Evolutionary conservation across 2,888 invertebrate genomes (phyloP), one percentile per base, ranked within the genome.

Genomic region (Brenthis ino): DNA sequence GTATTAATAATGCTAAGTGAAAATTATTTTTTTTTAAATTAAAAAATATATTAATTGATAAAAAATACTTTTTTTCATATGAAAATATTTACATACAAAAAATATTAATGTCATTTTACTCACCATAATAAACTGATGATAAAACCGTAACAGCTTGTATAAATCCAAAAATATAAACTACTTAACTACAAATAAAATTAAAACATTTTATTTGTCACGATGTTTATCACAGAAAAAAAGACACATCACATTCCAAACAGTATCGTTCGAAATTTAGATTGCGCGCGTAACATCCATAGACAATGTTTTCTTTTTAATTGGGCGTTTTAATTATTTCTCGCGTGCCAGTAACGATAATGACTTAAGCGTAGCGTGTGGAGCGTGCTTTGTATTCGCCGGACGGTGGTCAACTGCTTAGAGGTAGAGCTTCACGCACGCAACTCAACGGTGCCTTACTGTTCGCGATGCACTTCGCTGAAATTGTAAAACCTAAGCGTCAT

Each of bases 361-460:
- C 68, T 71, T 66, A 55, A 72, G 66, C 76, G 70, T 72, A 67
- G 74, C 75, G 76, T 72, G 76, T 72, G 75, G 74, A 76, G 83
- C 90, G 90, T 88, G 88, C 81, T 79, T 71, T 78, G 77, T 73
- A 77, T 80, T 79, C 83, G 88, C 85, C 88, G 91, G 91, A 86
- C 92, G 80, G 75, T 91, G 92, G 92, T 92, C 92, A 92, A 92
- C 91, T 91, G 88, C 71, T 63, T 47, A 50, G 43, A 51, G 54
- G 56, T 20, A 12, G 54, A 60, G 56, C 68, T 64, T 57, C 57
- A 57, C 54, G 55, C 68, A 71, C 65, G 70, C 70, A 53, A 57
- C 33, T 48, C 72, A 72, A 72, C 72, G 72, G 72, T 70, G 70
- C 68, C 72, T 70, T 72, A 72, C 70, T 68, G 72, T 72, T 68